phyloP scores from a whole-genome alignment of 2,113 vertebrate species.

The Mugil cephalus region DNA sequence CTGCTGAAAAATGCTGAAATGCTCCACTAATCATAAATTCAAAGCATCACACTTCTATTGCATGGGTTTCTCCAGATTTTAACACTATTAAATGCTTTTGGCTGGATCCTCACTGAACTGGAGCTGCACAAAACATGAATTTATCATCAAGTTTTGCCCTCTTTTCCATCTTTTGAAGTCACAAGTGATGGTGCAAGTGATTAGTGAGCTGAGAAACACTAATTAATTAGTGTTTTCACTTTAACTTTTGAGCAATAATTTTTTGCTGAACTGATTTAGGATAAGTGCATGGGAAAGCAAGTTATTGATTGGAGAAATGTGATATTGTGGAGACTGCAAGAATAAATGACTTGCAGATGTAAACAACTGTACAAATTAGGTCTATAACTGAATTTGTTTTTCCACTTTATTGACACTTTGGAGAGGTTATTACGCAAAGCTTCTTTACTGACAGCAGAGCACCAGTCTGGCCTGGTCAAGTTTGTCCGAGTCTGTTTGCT shows the following conservation, averaged over 20 bases:
- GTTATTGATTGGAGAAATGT: background rate
- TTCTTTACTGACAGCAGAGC: background rate
- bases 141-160: constrained; percentile 4
- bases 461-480: background rate
- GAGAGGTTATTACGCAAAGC: background rate
- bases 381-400: background rate
- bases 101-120: constrained; percentile 4
- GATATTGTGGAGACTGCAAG: background rate
- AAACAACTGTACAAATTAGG: background rate
- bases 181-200: background rate
- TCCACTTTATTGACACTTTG: background rate
- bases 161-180: constrained; percentile 19
- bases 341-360: too few relatives aligned
- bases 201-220: background rate
- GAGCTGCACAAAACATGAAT: constrained; percentile 5
- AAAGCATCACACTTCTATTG: background rate
- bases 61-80: constrained; percentile 6
- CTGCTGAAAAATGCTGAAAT: constrained; percentile 25
- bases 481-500: background rate
- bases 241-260: background rate
- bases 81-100: background rate
- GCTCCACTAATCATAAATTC: constrained; percentile 29
- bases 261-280: background rate
- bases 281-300: background rate
- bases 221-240: constrained; percentile 10